Percentiles rank a stretch among this genome's conserved stretches.
Evolutionary conservation across 2,797 vertebrate species (phyloP).

Genomic region (Taenioides sp.): DNA sequence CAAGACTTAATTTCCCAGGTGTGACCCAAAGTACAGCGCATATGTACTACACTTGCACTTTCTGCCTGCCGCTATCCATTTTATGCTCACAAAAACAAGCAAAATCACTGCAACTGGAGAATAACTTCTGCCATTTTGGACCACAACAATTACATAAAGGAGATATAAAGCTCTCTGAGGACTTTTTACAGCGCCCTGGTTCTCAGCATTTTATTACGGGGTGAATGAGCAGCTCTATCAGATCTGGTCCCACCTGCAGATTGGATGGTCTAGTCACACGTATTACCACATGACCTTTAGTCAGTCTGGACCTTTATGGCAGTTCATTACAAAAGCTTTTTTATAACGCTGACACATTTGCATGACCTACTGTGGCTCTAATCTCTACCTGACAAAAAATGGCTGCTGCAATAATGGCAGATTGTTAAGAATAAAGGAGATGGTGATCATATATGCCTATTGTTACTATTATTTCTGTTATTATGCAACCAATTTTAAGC

Average conservation of each 20-base stretch:
- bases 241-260: not conserved
- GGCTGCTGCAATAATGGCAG: not conserved
- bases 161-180: not conserved
- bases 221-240: conserved; percentile 5
- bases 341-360: conserved; percentile 2
- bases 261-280: conserved; percentile 11
- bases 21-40: conserved; percentile 1
- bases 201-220: conserved; percentile 4
- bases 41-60: not conserved
- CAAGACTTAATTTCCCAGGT: conserved; percentile 4
- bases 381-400: not conserved
- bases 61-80: not conserved
- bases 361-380: not conserved
- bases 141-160: not conserved
- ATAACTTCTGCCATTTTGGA: not conserved
- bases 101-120: not conserved
- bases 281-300: not conserved
- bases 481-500: not conserved
- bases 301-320: conserved; percentile 4
- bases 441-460: not conserved
- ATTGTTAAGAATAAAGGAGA: no score
- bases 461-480: not conserved
- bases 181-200: not conserved
- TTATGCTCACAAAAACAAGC: conserved; percentile 9
- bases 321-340: not conserved